phyloP scores from a whole-genome alignment of 2,797 vertebrate species.

The Neosilurus mollespiculum region DNA sequence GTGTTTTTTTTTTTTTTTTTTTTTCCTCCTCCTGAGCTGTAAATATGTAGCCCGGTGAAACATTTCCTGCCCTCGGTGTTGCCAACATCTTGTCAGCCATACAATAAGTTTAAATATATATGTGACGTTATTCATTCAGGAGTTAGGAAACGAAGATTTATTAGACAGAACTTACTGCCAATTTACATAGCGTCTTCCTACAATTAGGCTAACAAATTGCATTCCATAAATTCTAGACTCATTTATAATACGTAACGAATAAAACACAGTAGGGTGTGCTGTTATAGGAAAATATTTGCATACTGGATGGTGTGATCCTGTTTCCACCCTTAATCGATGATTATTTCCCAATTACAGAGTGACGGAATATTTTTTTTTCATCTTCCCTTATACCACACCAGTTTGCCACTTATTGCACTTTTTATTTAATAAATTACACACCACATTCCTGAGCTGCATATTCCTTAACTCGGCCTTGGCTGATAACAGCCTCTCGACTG shows the following conservation, averaged over 20 bases:
- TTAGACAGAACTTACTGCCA: constrained; percentile 16
- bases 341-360: not conserved
- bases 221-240: constrained; percentile 6
- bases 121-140: constrained; percentile 1
- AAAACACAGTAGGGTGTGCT: not conserved
- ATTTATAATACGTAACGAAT: constrained; percentile 15
- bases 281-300: not conserved
- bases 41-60: constrained; percentile 21
- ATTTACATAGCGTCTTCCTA: not conserved
- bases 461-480: not conserved
- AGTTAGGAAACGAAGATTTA: not conserved
- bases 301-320: not conserved
- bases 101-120: constrained; percentile 15
- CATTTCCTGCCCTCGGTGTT: constrained; percentile 11
- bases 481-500: too few species aligned
- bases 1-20: not conserved
- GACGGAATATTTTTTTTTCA: not conserved
- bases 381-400: not conserved
- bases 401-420: not conserved
- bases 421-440: not conserved
- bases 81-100: constrained; percentile 18
- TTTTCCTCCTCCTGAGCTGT: not conserved
- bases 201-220: constrained; percentile 15
- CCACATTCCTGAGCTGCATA: not conserved
- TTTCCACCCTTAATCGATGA: not conserved